Conservation (phyloP, 2,113 vertebrate species). For the Cyanistes caeruleus region DNA sequence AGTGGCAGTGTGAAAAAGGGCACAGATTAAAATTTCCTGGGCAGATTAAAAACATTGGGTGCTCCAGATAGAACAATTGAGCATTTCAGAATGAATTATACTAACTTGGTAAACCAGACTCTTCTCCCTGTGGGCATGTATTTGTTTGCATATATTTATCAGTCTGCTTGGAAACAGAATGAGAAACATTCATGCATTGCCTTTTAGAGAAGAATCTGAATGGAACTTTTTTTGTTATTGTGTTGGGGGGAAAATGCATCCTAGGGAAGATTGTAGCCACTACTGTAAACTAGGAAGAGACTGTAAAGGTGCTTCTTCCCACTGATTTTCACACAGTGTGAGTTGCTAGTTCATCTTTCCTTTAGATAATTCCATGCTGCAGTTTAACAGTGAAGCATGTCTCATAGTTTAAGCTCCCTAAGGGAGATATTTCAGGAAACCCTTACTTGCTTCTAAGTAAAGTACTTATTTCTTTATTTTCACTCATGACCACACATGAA, state of each 20-base stretch:
- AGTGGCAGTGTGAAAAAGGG: background rate
- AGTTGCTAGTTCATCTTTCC: constrained; percentile 21
- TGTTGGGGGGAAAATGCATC: constrained; percentile 13
- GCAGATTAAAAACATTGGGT: background rate
- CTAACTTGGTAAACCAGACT: constrained; percentile 53
- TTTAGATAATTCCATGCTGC: background rate
- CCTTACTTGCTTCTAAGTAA: background rate
- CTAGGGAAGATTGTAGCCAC: constrained; percentile 56
- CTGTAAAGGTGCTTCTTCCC: background rate
- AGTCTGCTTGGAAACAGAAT: constrained; percentile 74
- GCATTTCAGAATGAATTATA: constrained; percentile 44
- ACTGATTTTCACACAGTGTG: background rate
- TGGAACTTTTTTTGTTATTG: background rate
- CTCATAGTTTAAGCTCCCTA: background rate
- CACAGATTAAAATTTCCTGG: too few relatives aligned
- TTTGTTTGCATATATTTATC: constrained; percentile 69
- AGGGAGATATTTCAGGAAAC: constrained; percentile 17
- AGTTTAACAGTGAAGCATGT: background rate
- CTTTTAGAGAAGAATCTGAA: constrained; percentile 72
- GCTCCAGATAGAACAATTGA: background rate
- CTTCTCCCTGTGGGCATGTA: constrained; percentile 55
- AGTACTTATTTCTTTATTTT: background rate
- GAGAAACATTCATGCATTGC: constrained; percentile 59
- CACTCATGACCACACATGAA: background rate
- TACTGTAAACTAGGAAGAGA: constrained; percentile 56